Conservation (phyloP, 2,888 invertebrate species). For the Podotricha telesiphe region DNA sequence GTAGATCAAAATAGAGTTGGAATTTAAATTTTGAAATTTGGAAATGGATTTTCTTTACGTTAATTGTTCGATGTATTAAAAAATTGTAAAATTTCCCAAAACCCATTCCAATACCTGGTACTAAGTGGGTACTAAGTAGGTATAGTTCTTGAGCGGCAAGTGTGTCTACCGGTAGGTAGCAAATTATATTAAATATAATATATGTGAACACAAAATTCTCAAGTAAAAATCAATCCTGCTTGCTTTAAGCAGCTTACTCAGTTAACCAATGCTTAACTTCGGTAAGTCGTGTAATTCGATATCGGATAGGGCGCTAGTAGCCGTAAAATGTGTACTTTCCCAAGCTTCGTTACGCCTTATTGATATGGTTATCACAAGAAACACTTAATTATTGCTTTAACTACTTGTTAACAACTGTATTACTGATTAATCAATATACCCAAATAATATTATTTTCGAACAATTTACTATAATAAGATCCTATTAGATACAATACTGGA, state of each 20-base stretch:
- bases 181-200: too few species aligned
- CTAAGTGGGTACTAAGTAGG: too few species aligned
- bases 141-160: too few species aligned
- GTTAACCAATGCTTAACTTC: background rate
- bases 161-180: too few species aligned
- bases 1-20: too few species aligned
- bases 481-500: background rate
- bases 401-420: background rate
- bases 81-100: too few species aligned
- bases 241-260: slow-evolving; percentile 1
- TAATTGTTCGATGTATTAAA: too few species aligned
- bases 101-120: too few species aligned
- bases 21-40: too few species aligned
- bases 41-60: too few species aligned
- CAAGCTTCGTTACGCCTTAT: slow-evolving; percentile 8
- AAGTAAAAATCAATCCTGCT: background rate
- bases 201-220: background rate
- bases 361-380: slow-evolving; percentile 10
- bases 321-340: slow-evolving; percentile 3
- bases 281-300: slow-evolving; percentile 4
- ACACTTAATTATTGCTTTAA: slow-evolving; percentile 7
- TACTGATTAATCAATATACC: background rate
- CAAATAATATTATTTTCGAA: background rate
- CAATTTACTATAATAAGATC: background rate
- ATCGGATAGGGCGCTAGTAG: background rate